phyloP scores from a whole-genome alignment of 2,113 vertebrate genomes.

The Sitta europaea region DNA sequence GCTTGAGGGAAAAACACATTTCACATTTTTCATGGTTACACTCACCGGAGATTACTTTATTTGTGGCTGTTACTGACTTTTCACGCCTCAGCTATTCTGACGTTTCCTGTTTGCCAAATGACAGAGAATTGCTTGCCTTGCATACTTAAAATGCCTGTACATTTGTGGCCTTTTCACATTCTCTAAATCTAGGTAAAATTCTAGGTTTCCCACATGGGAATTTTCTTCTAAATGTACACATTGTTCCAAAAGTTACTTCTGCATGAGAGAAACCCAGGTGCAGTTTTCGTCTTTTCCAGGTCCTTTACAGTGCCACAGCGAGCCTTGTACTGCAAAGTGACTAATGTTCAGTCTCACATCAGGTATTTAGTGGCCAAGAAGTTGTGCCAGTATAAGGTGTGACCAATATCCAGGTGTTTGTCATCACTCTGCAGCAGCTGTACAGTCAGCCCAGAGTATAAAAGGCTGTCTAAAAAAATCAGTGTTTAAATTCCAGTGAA shows the following conservation, averaged over 20 bases:
- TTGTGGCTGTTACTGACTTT: constrained; percentile 6
- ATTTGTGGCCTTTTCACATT: not conserved
- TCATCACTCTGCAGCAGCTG: not conserved
- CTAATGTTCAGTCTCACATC: not conserved
- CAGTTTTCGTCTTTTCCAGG: not conserved
- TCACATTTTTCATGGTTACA: not conserved
- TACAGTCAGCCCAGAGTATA: not conserved
- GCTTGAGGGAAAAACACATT: not conserved
- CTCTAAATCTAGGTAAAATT: not conserved
- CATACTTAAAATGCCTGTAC: not conserved
- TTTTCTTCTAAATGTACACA: not conserved
- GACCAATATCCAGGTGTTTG: not conserved
- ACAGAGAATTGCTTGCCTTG: not conserved
- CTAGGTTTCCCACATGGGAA: not conserved
- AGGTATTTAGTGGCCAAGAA: not conserved
- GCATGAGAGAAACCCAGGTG: not conserved
- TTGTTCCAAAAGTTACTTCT: not conserved
- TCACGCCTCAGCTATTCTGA: constrained; percentile 26
- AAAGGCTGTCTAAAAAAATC: not conserved
- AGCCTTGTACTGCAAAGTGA: not conserved
- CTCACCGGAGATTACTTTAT: not conserved
- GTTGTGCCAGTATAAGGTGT: not conserved
- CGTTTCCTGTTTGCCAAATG: constrained; percentile 9
- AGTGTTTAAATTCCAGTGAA: not conserved
- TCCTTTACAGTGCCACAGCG: not conserved